These are phyloP conservation scores for Cremastinae sp. DNA, from an alignment of 2,888 invertebrate species.

Conservation along the genomic window DNA sequence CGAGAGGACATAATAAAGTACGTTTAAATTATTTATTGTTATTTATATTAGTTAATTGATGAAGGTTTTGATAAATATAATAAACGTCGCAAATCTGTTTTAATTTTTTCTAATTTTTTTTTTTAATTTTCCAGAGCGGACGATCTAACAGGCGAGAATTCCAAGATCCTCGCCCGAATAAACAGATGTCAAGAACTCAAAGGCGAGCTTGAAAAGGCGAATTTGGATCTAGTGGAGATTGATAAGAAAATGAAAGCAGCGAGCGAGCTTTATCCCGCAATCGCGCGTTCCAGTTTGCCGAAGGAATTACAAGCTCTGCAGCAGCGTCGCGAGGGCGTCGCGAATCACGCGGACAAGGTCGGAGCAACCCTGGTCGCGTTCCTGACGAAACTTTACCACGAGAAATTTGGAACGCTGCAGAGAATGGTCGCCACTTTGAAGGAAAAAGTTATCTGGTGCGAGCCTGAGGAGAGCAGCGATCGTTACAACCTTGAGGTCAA, in stretches of 20 bases:
- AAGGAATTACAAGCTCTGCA: slow-evolving; percentile 92
- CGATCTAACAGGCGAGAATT: slow-evolving; percentile 93
- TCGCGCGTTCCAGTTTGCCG: slow-evolving; percentile 88
- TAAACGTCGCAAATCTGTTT: too few relatives aligned
- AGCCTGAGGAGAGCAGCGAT: slow-evolving; percentile 93
- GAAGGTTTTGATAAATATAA: too few relatives aligned
- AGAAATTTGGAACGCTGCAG: slow-evolving; percentile 90
- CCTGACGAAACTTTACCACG: slow-evolving; percentile 92
- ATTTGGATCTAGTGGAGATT: slow-evolving; percentile 86
- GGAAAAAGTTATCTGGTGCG: slow-evolving; percentile 95
- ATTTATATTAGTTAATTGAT: too few relatives aligned
- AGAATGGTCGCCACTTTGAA: slow-evolving; percentile 90
- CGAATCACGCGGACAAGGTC: slow-evolving; percentile 90
- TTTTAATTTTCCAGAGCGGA: slow-evolving; percentile 80
- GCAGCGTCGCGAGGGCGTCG: slow-evolving; percentile 90
- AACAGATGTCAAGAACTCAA: slow-evolving; percentile 88
- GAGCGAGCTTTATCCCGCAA: slow-evolving; percentile 88
- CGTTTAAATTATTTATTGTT: too few relatives aligned
- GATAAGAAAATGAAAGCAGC: slow-evolving; percentile 87
- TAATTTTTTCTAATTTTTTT: too few relatives aligned
- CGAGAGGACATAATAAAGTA: slow-evolving; percentile 93
- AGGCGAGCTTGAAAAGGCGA: slow-evolving; percentile 86
- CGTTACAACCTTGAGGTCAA: slow-evolving; percentile 96
- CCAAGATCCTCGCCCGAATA: slow-evolving; percentile 90
- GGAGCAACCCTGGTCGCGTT: slow-evolving; percentile 87